Percentiles rank a stretch among this genome's conserved stretches.
Conservation (phyloP, 2,888 invertebrate genomes). For the Druceiella hillmani region DNA sequence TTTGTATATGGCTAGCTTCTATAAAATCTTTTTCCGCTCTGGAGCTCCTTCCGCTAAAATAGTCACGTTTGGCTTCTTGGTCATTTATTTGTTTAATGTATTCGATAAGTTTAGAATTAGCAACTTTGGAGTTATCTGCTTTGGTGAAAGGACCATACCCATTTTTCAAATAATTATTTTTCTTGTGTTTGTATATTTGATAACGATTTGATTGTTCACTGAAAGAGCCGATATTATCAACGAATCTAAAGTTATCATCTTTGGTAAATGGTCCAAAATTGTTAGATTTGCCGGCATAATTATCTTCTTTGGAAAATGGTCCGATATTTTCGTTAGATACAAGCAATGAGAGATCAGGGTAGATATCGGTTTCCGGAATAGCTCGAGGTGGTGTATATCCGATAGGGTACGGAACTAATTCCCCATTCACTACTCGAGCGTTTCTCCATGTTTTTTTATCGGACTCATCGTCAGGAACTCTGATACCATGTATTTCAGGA, state of each 20-base stretch:
- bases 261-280: slow-evolving; percentile 54
- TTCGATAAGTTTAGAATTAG: slow-evolving; percentile 55
- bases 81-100: slow-evolving; percentile 64
- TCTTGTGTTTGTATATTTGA: slow-evolving; percentile 40
- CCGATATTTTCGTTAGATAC: slow-evolving; percentile 45
- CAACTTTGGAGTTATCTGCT: slow-evolving; percentile 54
- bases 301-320: slow-evolving; percentile 58
- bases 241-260: slow-evolving; percentile 50
- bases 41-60: slow-evolving; percentile 50
- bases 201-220: slow-evolving; percentile 36
- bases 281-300: slow-evolving; percentile 41
- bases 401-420: slow-evolving; percentile 69
- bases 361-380: slow-evolving; percentile 52
- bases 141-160: slow-evolving; percentile 59
- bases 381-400: slow-evolving; percentile 61
- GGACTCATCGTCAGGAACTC: slow-evolving; percentile 79
- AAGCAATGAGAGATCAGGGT: slow-evolving; percentile 37
- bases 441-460: slow-evolving; percentile 84
- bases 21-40: slow-evolving; percentile 44
- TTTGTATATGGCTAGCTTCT: slow-evolving; percentile 56
- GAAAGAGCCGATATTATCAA: slow-evolving; percentile 36
- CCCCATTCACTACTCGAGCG: slow-evolving; percentile 81
- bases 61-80: slow-evolving; percentile 57
- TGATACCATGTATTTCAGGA: slow-evolving; percentile 74
- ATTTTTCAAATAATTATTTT: slow-evolving; percentile 41